phyloP scores from a whole-genome alignment of 1,140 invertebrate species.

The Cheumatopsyche charites region DNA sequence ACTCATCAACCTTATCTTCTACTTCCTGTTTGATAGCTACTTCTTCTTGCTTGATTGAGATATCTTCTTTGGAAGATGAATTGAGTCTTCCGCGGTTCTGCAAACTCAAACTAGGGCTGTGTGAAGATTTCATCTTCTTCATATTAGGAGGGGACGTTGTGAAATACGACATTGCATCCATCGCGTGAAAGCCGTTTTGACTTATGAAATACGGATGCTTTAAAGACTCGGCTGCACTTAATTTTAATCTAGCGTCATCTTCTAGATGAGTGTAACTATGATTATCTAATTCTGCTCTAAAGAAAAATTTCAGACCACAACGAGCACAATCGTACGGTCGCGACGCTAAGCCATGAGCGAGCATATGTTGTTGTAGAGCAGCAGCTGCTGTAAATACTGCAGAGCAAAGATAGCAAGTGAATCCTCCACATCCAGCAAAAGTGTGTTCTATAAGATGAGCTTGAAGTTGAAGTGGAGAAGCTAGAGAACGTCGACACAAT shows the following conservation, averaged over 20 bases:
- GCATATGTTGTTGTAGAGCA: conserved; percentile 82
- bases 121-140: conserved; percentile 44
- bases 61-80: conserved; percentile 8
- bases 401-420: conserved; percentile 88
- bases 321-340: conserved; percentile 83
- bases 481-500: conserved; percentile 73
- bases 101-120: conserved; percentile 40
- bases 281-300: conserved; percentile 88
- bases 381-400: conserved; percentile 81
- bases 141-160: conserved; percentile 36
- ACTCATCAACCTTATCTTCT: conserved; percentile 46
- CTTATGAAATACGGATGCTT: conserved; percentile 44
- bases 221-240: conserved; percentile 33
- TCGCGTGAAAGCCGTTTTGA: conserved; percentile 44
- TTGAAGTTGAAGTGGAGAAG: conserved; percentile 80
- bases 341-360: conserved; percentile 78
- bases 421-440: conserved; percentile 83
- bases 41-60: conserved; percentile 33
- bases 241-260: conserved; percentile 51
- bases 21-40: conserved; percentile 43
- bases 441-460: conserved; percentile 92
- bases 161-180: conserved; percentile 42
- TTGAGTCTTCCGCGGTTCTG: conserved; percentile 36
- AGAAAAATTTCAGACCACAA: conserved; percentile 89
- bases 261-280: conserved; percentile 70